Evolutionary conservation across 2,888 invertebrate species (phyloP).

Genomic region (Colostygia pectinataria): DNA sequence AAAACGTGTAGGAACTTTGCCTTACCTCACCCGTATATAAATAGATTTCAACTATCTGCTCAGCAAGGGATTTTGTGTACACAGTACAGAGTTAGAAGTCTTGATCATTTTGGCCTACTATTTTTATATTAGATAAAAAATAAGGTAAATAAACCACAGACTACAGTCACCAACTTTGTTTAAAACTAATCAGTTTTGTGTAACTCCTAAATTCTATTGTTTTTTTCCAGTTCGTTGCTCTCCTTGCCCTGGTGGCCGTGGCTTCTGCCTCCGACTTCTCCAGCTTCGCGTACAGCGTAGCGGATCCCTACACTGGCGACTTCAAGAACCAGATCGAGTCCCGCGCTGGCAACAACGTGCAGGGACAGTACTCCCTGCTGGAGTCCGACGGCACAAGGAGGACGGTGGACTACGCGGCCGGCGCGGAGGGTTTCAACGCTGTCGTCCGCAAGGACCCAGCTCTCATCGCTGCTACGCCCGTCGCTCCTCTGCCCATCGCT

Average conservation of each 20-base stretch:
- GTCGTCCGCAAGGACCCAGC: conserved; percentile 75
- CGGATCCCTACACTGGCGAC: conserved; percentile 82
- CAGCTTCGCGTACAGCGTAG: conserved; percentile 81
- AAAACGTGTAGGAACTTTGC: background rate
- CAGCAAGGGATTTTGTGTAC: background rate
- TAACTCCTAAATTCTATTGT: background rate
- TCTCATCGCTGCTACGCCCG: conserved; percentile 44
- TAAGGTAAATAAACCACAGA: no score
- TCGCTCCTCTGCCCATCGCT: conserved; percentile 39
- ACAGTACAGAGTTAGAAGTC: no score
- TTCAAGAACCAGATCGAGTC: conserved; percentile 79
- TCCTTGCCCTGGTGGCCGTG: conserved; percentile 56
- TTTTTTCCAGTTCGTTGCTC: conserved; percentile 55
- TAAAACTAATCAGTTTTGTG: background rate
- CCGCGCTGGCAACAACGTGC: conserved; percentile 75
- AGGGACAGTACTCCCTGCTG: conserved; percentile 79
- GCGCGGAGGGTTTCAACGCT: conserved; percentile 79
- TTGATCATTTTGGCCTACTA: no score
- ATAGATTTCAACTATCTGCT: conserved; percentile 2
- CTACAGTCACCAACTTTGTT: no score
- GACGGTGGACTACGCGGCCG: conserved; percentile 82
- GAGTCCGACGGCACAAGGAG: conserved; percentile 81
- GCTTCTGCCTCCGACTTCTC: conserved; percentile 54
- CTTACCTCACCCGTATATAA: conserved; percentile 3
- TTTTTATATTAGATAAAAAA: no score